Evolutionary conservation across 2,113 vertebrate species (phyloP).

Genomic region (Labeo rohita): DNA sequence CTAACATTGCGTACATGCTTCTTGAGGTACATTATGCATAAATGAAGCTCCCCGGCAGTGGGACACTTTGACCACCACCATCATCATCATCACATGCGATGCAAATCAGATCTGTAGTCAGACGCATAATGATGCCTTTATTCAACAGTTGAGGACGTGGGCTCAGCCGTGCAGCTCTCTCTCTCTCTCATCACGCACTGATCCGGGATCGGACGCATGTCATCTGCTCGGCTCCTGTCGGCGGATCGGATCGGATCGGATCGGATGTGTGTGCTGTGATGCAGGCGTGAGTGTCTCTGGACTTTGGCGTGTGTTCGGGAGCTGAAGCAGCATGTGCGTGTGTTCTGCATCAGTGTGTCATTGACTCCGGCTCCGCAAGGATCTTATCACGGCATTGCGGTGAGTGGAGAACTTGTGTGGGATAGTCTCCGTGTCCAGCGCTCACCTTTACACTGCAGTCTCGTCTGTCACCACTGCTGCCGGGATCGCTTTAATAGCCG

Average conservation of each 20-base stretch:
- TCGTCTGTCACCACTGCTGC: not conserved
- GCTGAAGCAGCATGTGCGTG: slow-evolving; percentile 30
- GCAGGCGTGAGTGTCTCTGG: not conserved
- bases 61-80: not conserved
- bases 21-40: not conserved
- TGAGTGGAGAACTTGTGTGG: slow-evolving; percentile 23
- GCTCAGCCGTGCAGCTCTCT: not conserved
- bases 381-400: slow-evolving; percentile 36
- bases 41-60: not conserved
- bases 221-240: slow-evolving; percentile 26
- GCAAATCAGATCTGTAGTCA: not conserved
- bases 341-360: slow-evolving; percentile 39
- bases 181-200: slow-evolving; percentile 7
- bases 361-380: slow-evolving; percentile 23
- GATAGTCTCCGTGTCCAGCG: not conserved
- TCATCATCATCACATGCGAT: not conserved
- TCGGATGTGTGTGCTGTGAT: slow-evolving; percentile 26
- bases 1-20: not conserved
- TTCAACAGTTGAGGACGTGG: slow-evolving; percentile 16
- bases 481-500: not conserved
- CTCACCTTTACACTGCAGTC: not conserved
- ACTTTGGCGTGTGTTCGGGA: slow-evolving; percentile 18
- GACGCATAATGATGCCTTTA: not conserved
- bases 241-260: not conserved
- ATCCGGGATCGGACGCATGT: slow-evolving; percentile 35